A percentile compares a stretch with the other conserved stretches of the same genome.
Evolutionary conservation across 2,888 invertebrate species (phyloP).

Genomic region (Meandrusa payeni): DNA sequence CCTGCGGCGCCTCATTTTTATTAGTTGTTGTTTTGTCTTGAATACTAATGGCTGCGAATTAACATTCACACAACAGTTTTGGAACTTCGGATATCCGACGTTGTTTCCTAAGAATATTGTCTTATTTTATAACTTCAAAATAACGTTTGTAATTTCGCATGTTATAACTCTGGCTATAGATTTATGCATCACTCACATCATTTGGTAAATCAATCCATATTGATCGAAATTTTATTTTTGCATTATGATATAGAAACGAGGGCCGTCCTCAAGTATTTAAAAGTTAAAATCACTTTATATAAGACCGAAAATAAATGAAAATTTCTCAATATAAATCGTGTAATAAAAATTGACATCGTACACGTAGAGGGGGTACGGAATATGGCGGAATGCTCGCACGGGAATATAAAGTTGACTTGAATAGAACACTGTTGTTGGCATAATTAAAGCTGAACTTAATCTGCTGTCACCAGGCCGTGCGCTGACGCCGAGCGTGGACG

Average conservation of each 20-base stretch:
- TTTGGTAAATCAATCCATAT: no score
- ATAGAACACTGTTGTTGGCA: constrained; percentile 41
- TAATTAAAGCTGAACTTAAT: constrained; percentile 74
- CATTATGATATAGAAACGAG: no score
- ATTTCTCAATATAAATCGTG: constrained; percentile 14
- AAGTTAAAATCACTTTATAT: no score
- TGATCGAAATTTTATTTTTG: no score
- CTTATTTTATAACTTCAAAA: constrained; percentile 1
- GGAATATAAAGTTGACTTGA: constrained; percentile 41
- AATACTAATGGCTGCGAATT: constrained; percentile 70
- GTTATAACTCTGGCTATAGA: no score
- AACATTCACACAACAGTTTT: constrained; percentile 59
- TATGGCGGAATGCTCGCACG: constrained; percentile 19
- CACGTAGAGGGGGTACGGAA: constrained; percentile 7
- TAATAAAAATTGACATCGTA: constrained; percentile 15
- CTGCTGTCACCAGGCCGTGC: constrained; percentile 59
- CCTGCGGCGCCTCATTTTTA: constrained; percentile 70
- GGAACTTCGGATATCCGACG: constrained; percentile 8
- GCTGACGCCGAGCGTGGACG: constrained; percentile 40
- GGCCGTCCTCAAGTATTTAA: no score
- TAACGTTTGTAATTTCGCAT: no score
- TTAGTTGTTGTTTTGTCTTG: constrained; percentile 75
- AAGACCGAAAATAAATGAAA: background rate
- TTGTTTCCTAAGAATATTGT: background rate
- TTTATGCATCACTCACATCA: no score